phyloP scores from a whole-genome alignment of 2,797 vertebrate species.

The Liparis tanakae region DNA sequence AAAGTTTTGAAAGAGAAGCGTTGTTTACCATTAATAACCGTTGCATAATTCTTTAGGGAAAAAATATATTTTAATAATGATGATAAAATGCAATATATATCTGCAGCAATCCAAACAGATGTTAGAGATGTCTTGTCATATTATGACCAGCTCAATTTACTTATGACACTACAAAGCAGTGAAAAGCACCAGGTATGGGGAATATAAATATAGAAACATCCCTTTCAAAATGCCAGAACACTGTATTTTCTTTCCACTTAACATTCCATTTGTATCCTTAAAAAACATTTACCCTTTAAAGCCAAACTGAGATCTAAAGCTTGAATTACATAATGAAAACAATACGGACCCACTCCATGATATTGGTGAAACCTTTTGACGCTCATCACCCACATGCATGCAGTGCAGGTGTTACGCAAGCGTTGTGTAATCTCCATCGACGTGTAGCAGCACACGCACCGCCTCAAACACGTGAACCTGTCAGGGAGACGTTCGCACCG shows the following conservation, averaged over 20 bases:
- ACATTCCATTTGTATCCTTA: neutral
- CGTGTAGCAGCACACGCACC: slow-evolving; percentile 11
- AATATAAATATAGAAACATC: neutral
- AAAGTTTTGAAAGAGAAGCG: neutral
- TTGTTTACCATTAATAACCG: neutral
- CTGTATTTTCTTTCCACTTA: neutral
- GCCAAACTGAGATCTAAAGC: neutral
- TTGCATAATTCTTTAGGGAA: slow-evolving; percentile 8
- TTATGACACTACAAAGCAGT: neutral
- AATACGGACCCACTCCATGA: slow-evolving; percentile 29
- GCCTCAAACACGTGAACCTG: slow-evolving; percentile 16
- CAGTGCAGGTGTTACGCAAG: slow-evolving; percentile 64
- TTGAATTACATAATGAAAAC: slow-evolving; percentile 20
- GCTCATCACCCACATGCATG: slow-evolving; percentile 66
- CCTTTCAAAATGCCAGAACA: neutral
- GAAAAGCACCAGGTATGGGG: neutral
- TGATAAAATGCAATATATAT: slow-evolving; percentile 19
- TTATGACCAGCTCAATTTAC: neutral
- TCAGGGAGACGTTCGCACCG: neutral
- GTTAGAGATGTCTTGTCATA: neutral
- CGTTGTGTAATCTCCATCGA: slow-evolving; percentile 51
- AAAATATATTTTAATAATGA: slow-evolving; percentile 14
- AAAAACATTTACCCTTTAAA: neutral
- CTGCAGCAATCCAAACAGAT: neutral
- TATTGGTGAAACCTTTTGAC: slow-evolving; percentile 49